Percentiles rank a stretch among this genome's conserved stretches.
Conservation (phyloP, 2,888 invertebrate genomes). For the Spilosoma lubricipeda region DNA sequence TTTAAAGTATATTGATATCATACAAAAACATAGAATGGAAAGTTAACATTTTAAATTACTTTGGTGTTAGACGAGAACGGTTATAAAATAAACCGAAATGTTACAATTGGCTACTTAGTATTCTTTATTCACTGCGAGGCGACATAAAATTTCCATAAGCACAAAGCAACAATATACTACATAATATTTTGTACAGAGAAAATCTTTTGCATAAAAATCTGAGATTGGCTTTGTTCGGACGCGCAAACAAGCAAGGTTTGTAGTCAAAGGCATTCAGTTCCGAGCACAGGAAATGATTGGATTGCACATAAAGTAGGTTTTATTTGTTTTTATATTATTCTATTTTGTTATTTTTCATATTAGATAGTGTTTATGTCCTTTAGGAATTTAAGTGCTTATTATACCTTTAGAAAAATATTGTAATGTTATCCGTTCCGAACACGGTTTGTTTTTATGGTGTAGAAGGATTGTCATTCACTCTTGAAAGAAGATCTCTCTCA, state of each 20-base stretch:
- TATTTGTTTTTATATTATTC: constrained; percentile 13
- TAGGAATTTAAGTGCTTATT: neutral
- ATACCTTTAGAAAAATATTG: neutral
- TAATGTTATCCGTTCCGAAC: too few species aligned
- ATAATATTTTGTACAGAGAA: constrained; percentile 73
- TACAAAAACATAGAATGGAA: constrained; percentile 34
- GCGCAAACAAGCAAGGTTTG: constrained; percentile 72
- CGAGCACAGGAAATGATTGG: constrained; percentile 58
- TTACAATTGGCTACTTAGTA: constrained; percentile 62
- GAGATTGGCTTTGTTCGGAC: constrained; percentile 77
- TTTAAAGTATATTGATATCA: neutral
- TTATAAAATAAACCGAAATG: constrained; percentile 54
- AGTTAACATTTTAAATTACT: constrained; percentile 31
- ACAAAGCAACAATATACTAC: constrained; percentile 71
- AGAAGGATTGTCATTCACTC: too few species aligned
- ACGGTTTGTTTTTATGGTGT: too few species aligned
- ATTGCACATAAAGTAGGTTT: constrained; percentile 57
- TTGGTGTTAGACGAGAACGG: constrained; percentile 36
- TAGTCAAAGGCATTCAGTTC: constrained; percentile 70
- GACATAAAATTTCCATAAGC: constrained; percentile 72
- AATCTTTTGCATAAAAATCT: constrained; percentile 78
- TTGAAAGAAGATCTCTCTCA: too few species aligned
- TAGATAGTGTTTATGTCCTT: neutral
- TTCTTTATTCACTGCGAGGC: constrained; percentile 54
- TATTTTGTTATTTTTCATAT: neutral